Evolutionary conservation across 2,888 invertebrate genomes (phyloP).

Genomic region (Leptogaster cylindrica): DNA sequence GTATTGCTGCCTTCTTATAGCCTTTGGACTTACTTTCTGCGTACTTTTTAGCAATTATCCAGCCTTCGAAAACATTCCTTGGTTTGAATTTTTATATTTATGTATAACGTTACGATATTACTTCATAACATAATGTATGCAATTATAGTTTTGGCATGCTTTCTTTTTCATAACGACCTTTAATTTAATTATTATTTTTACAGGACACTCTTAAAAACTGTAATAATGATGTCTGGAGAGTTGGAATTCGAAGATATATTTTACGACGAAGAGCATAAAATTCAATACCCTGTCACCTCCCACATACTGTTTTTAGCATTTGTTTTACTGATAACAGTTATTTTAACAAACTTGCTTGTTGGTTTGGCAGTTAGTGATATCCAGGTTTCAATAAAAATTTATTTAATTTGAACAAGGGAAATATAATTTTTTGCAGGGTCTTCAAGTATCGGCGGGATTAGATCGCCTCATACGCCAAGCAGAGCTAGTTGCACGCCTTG

Average conservation of each 20-base stretch:
- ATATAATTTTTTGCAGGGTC: constrained; percentile 64
- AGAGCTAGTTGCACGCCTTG: constrained; percentile 80
- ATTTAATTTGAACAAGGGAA: not conserved
- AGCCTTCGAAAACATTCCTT: constrained; percentile 69
- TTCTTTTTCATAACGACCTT: not conserved
- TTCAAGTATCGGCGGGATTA: constrained; percentile 79
- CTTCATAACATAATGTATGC: too few species aligned
- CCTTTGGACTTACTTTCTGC: constrained; percentile 82
- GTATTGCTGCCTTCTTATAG: constrained; percentile 79
- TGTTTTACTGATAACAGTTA: constrained; percentile 80
- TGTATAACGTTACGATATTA: not conserved
- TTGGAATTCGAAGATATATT: constrained; percentile 85
- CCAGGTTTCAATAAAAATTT: constrained; percentile 61
- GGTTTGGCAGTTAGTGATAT: constrained; percentile 87
- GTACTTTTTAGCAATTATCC: constrained; percentile 80
- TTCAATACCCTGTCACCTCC: constrained; percentile 74
- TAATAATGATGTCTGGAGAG: constrained; percentile 90
- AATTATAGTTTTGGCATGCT: too few species aligned
- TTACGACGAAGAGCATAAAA: constrained; percentile 65
- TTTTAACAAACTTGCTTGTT: constrained; percentile 81
- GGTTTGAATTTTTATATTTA: constrained; percentile 49
- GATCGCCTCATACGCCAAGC: constrained; percentile 83
- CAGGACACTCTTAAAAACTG: constrained; percentile 71
- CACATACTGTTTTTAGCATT: constrained; percentile 79
- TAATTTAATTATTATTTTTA: not conserved